phyloP scores from a whole-genome alignment of 2,888 invertebrate genomes.

The Pilophorus perplexus region DNA sequence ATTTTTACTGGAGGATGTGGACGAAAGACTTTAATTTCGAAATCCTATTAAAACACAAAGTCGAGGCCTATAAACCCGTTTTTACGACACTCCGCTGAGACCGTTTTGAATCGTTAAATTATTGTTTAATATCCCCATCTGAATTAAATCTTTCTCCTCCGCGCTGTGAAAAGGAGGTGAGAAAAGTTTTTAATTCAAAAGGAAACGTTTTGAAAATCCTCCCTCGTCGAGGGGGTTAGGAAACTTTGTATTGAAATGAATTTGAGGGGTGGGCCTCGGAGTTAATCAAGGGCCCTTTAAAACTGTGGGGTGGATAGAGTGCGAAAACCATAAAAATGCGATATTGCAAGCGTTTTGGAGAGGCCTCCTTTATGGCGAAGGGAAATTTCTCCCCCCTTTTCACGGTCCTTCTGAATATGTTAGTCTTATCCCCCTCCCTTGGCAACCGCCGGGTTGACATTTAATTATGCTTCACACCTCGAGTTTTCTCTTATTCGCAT shows the following conservation, averaged over 20 bases:
- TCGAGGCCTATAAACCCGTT: constrained; percentile 34
- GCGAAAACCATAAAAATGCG: constrained; percentile 29
- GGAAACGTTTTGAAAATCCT: constrained; percentile 9
- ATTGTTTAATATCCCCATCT: constrained; percentile 41
- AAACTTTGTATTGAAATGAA: constrained; percentile 43
- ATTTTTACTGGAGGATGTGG: constrained; percentile 11
- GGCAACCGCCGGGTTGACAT: too few species aligned
- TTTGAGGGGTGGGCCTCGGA: constrained; percentile 30
- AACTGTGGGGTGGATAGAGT: constrained; percentile 17
- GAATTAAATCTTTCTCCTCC: constrained; percentile 36
- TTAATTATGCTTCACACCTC: constrained; percentile 29
- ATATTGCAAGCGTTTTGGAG: constrained; percentile 13
- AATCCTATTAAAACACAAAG: constrained; percentile 42
- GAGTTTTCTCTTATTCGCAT: constrained; percentile 16
- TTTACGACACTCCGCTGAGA: constrained; percentile 26
- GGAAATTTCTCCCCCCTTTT: neutral
- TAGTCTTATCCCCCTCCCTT: constrained; percentile 11
- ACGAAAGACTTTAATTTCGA: constrained; percentile 38
- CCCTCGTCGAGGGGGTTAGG: constrained; percentile 15
- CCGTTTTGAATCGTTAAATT: constrained; percentile 40
- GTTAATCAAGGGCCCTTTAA: constrained; percentile 32
- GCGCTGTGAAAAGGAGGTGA: neutral
- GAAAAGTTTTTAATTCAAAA: constrained; percentile 32
- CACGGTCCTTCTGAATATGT: constrained; percentile 30
- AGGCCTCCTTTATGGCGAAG: constrained; percentile 12